Evolutionary conservation across 1,140 invertebrate species (phyloP), one percentile per base, ranked within the genome.

Genomic region (Hypsibius dujardini): DNA sequence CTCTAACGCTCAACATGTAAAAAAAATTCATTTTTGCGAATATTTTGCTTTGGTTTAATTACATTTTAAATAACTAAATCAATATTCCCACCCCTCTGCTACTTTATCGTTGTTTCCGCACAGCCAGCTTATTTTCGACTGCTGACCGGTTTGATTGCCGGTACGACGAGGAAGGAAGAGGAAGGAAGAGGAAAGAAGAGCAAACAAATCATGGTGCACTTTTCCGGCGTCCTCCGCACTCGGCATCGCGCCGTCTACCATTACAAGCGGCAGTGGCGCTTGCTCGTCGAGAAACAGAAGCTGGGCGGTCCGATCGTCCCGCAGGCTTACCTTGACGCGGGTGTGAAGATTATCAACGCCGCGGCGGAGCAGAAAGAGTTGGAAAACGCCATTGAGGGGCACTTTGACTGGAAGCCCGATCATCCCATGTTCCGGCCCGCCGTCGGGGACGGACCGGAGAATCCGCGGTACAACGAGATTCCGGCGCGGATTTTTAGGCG

Each of bases 321-420:
- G 12, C 62, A 3, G 42, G 42, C 12, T 45, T 42, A 15, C 12
- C 12, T 67, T 3, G 62, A 67, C 3, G 3, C 12, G 42, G 62
- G 62, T 15, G 42, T 67, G 42, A 12, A 12, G 12, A 15, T 67
- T 3, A 42, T 67, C 12, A 67, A 67, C 62, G 62, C 62, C 42
- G 62, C 62, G 12, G 62, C 42, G 3, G 62, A 67, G 42, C 62
- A 67, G 62, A 67, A 67, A 42, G 3, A 42, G 12, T 42, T 15
- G 12, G 62, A 67, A 45, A 67, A 67, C 12, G 7, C 7, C 42
- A 45, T 67, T 3, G 62, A 67, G 62, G 12, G 45, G 3, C 45
- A 15, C 62, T 67, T 12, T 45, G 62, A 67, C 12, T 67, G 62
- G 62, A 45, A 67, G 62, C 62, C 62, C 12, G 62, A 67, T 45